Evolutionary conservation across 2,113 vertebrate genomes (phyloP).

Genomic region (Murina feae): DNA sequence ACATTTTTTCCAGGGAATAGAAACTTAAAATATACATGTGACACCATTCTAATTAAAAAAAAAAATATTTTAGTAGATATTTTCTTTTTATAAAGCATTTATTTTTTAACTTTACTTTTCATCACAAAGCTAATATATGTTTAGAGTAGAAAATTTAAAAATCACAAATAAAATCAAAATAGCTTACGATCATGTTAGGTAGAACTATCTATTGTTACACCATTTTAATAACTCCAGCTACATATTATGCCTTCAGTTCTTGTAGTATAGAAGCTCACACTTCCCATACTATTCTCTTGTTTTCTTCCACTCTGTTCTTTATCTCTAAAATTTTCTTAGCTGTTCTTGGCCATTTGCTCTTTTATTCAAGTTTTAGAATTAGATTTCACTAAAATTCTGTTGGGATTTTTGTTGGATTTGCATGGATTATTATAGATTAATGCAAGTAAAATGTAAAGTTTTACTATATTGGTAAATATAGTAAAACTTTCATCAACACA

Average conservation of each 20-base stretch:
- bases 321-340: not conserved
- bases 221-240: not conserved
- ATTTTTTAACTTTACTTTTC: not conserved
- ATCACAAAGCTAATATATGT: not conserved
- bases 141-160: not conserved
- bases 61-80: not conserved
- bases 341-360: conserved; percentile 2
- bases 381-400: not conserved
- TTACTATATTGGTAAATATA: not conserved
- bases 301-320: not conserved
- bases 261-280: not conserved
- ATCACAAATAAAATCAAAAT: not conserved
- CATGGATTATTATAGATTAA: not conserved
- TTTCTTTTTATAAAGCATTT: not conserved
- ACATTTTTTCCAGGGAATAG: not conserved
- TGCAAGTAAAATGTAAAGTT: not conserved
- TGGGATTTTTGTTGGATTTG: not conserved
- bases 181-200: not conserved
- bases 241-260: not conserved
- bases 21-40: not conserved
- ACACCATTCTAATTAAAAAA: not conserved
- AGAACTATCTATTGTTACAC: not conserved
- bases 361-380: not conserved
- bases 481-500: not conserved
- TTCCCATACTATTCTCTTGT: not conserved